These are phyloP conservation scores for Furcula furcula DNA, from an alignment of 2,888 invertebrate species.

Conservation along the genomic window DNA sequence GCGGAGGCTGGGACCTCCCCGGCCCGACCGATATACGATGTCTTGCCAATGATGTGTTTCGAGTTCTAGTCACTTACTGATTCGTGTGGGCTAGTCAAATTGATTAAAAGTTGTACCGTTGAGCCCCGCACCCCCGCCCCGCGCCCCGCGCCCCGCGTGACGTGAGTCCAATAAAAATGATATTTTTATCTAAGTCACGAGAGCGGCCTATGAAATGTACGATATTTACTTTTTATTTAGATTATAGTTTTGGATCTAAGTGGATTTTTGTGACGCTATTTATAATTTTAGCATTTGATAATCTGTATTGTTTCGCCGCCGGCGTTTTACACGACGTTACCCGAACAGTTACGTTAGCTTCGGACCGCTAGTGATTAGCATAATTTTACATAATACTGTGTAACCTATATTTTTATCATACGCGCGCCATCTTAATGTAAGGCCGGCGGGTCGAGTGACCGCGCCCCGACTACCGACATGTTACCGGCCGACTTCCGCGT, in stretches of 20 bases:
- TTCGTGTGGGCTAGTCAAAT: constrained; percentile 77
- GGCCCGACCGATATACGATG: constrained; percentile 32
- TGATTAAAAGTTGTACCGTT: constrained; percentile 19
- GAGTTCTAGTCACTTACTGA: constrained; percentile 77
- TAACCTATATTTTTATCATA: constrained; percentile 49
- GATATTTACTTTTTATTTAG: constrained; percentile 61
- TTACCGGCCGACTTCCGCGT: neutral
- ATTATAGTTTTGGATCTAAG: constrained; percentile 44
- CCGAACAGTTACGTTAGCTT: constrained; percentile 68
- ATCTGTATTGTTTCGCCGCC: constrained; percentile 35
- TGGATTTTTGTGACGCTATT: constrained; percentile 52
- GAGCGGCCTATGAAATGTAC: constrained; percentile 66
- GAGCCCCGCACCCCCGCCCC: constrained; percentile 22
- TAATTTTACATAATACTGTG: constrained; percentile 55
- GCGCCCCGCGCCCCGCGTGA: constrained; percentile 16
- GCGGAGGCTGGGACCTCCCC: neutral
- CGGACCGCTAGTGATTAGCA: constrained; percentile 70
- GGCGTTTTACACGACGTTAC: constrained; percentile 62
- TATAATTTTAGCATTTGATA: constrained; percentile 69
- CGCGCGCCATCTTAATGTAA: constrained; percentile 50
- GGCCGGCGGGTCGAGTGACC: constrained; percentile 22
- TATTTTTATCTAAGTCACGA: constrained; percentile 62
- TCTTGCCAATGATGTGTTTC: constrained; percentile 74
- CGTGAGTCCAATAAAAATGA: constrained; percentile 22
- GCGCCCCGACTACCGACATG: neutral